phyloP scores from a whole-genome alignment of 2,797 vertebrate species.

The Helicolenus hilgendorfi region DNA sequence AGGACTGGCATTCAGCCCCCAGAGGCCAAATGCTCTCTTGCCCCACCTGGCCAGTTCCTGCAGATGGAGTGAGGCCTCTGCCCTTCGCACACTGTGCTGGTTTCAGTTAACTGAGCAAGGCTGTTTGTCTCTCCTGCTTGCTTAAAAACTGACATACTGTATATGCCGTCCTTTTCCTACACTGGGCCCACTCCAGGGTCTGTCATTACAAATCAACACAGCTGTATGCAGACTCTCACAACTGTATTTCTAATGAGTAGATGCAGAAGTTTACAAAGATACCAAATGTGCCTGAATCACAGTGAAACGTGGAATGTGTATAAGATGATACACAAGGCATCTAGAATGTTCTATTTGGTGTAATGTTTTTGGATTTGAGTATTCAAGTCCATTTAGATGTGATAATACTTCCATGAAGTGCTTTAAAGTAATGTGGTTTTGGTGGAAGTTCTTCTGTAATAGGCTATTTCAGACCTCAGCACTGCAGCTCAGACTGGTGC shows the following conservation, averaged over 20 bases:
- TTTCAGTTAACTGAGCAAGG: constrained; percentile 66
- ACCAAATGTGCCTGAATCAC: background rate
- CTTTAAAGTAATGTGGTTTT: background rate
- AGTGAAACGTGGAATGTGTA: background rate
- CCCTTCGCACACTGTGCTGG: constrained; percentile 58
- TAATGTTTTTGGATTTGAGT: background rate
- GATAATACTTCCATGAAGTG: background rate
- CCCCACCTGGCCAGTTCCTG: constrained; percentile 60
- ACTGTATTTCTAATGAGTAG: background rate
- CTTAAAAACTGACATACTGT: constrained; percentile 40
- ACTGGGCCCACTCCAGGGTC: constrained; percentile 4
- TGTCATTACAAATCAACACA: constrained; percentile 33
- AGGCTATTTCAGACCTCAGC: constrained; percentile 17
- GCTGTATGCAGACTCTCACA: background rate
- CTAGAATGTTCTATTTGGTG: background rate
- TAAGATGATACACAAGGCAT: background rate
- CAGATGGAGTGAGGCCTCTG: constrained; percentile 68
- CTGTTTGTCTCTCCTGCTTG: constrained; percentile 67
- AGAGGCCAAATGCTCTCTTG: constrained; percentile 55
- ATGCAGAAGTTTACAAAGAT: constrained; percentile 9
- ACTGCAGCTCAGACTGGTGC: constrained; percentile 8
- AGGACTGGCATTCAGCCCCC: constrained; percentile 59
- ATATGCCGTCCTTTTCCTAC: constrained; percentile 15
- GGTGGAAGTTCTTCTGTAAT: background rate
- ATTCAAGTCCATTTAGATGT: background rate